A percentile compares a stretch with the other conserved stretches of the same genome.
phyloP scores from a whole-genome alignment of 2,888 invertebrate species.

The Agriopis marginaria region DNA sequence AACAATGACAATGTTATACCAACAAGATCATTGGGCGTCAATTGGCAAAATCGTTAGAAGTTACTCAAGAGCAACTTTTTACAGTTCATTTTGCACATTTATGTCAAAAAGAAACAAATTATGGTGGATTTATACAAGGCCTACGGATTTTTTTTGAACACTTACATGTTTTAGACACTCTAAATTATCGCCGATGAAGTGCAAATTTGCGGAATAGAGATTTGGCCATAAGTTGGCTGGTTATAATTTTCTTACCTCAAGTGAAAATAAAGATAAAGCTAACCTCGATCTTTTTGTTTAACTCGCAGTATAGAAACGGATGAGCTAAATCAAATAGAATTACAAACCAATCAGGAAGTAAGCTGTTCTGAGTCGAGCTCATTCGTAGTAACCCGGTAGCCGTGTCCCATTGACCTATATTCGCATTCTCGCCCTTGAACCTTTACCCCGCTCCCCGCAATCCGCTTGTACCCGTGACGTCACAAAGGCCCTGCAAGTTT shows the following conservation, averaged over 20 bases:
- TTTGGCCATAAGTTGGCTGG: too few relatives aligned
- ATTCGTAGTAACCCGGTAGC: slow-evolving; percentile 59
- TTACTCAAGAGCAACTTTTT: too few relatives aligned
- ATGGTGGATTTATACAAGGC: too few relatives aligned
- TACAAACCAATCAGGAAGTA: slow-evolving; percentile 55
- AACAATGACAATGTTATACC: too few relatives aligned
- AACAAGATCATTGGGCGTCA: too few relatives aligned
- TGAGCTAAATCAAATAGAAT: slow-evolving; percentile 44
- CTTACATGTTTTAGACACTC: too few relatives aligned
- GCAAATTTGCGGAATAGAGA: too few relatives aligned
- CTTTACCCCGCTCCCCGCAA: slow-evolving; percentile 56
- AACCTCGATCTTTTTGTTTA: slow-evolving; percentile 13
- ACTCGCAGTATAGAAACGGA: slow-evolving; percentile 33
- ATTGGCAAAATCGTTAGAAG: too few relatives aligned
- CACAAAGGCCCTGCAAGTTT: slow-evolving; percentile 66
- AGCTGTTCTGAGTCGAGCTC: slow-evolving; percentile 46
- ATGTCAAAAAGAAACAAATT: too few relatives aligned
- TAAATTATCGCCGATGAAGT: too few relatives aligned
- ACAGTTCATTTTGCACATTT: too few relatives aligned
- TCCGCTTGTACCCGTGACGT: slow-evolving; percentile 74
- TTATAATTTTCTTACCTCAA: background rate
- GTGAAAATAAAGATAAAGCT: slow-evolving; percentile 11
- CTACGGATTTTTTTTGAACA: too few relatives aligned
- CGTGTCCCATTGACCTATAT: slow-evolving; percentile 81
- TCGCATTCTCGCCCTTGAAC: slow-evolving; percentile 82